A percentile compares a stretch with the other conserved stretches of the same genome.
These are phyloP conservation scores for Stercorarius parasiticus DNA, from an alignment of 2,113 vertebrate species.

Conservation along the genomic window DNA sequence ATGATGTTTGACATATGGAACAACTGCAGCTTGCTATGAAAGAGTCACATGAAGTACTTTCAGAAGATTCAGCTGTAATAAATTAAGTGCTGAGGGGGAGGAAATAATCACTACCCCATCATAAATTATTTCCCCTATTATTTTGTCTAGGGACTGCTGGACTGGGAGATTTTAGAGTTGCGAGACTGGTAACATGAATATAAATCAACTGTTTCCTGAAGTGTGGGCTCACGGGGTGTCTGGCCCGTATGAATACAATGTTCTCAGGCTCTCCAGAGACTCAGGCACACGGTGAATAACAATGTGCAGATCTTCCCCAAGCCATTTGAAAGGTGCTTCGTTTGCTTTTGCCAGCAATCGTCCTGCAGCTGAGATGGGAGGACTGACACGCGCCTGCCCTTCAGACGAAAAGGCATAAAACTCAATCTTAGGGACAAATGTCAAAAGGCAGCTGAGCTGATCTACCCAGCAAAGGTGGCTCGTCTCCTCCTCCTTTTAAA, in stretches of 20 bases:
- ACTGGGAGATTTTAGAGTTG: neutral
- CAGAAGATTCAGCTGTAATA: constrained; percentile 20
- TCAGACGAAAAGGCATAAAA: neutral
- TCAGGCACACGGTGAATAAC: neutral
- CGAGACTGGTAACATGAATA: neutral
- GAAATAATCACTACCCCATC: constrained; percentile 23
- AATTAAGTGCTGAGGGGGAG: neutral
- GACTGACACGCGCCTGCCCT: neutral
- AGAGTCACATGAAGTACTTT: neutral
- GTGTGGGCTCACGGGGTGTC: neutral
- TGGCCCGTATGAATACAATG: neutral
- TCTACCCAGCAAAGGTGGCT: neutral
- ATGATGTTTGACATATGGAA: constrained; percentile 11
- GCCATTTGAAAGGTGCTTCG: neutral
- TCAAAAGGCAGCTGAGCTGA: neutral
- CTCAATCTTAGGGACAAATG: neutral
- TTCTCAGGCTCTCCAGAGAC: constrained; percentile 13
- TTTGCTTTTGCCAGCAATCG: neutral
- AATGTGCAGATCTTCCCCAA: neutral
- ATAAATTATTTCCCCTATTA: constrained; percentile 44
- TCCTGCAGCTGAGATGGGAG: neutral
- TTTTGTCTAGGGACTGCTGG: neutral
- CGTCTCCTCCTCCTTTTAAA: neutral
- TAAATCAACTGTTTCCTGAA: constrained; percentile 18
- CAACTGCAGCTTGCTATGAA: neutral